Base-by-base conservation (phyloP, 1,140 invertebrate genomes). In the Plutomurus gul region DNA sequence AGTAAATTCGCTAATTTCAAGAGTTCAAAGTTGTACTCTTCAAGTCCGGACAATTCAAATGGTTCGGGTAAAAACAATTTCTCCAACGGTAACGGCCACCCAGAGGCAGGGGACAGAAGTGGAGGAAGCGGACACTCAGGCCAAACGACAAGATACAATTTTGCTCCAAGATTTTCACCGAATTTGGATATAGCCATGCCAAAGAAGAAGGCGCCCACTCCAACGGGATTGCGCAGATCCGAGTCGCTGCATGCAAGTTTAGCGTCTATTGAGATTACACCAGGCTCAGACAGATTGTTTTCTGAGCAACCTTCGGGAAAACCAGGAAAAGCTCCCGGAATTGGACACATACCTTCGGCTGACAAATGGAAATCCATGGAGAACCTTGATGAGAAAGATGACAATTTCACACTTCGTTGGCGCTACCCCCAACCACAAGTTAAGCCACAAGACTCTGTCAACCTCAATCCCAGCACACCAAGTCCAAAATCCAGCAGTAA, bases 1-100 rank as follows among this genome's bases (percentile, higher is more conserved):
- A 83, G 76, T 51, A 83, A 82, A 70, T 83, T 83, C 72, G 82
- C 79, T 36, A 83, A 83, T 60, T 83, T 83, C 75, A 82, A 80
- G 56, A 80, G 78, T 76, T 79, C 80, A 18, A 83, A 83, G 30
- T 47, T 83, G 11, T 81, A 76, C 36, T 77, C 81, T 5, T 80
- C 78, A 8, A 82, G 81, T 74, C 78, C 81, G 20, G 78, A 80
- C 18, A 80, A 79, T 56, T 79, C 78, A 11, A 33, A 46, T 49
- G 40, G 40, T 4, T 74, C 72, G 7, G 49, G 40, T 10, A 79
- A 49, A 33, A 60, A 49, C 13, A 79, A 79, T 43, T 75, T 65
- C 39, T 79, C 72, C 13, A 65, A 30, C 36, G 74, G 60, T 22
- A 22, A 22, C 8, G 70, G 78, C 40, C 75, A 79, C 30, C 27